These are phyloP conservation scores for Rhopalosiphum padi DNA, from an alignment of 1,140 invertebrate species.

Conservation along the genomic window DNA sequence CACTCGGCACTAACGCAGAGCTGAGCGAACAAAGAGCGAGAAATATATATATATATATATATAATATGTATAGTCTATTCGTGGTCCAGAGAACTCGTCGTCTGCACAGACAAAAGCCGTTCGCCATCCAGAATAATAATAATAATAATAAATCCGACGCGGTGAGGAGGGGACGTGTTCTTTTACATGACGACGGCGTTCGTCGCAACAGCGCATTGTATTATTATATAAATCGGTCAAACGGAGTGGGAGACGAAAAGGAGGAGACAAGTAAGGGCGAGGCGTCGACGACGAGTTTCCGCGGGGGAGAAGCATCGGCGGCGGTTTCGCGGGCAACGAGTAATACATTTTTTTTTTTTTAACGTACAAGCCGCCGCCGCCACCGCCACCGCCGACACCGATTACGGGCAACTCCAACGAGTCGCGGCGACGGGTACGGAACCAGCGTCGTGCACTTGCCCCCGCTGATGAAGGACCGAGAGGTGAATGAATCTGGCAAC, in stretches of 20 bases:
- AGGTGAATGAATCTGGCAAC: conserved; percentile 51
- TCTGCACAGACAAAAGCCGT: conserved; percentile 33
- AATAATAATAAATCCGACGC: neutral
- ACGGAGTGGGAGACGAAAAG: neutral
- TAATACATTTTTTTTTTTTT: neutral
- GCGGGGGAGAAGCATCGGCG: conserved; percentile 26
- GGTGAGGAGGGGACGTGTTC: neutral
- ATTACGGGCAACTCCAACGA: conserved; percentile 37
- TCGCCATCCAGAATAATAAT: conserved; percentile 20
- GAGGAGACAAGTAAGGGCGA: conserved; percentile 11
- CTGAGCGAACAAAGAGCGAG: conserved; percentile 29
- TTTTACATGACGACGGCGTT: conserved; percentile 24
- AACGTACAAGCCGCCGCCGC: neutral
- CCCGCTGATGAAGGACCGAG: neutral
- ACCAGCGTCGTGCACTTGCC: conserved; percentile 39
- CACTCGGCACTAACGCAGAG: neutral
- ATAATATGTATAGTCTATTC: conserved; percentile 6
- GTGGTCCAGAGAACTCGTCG: conserved; percentile 23
- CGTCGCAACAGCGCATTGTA: neutral
- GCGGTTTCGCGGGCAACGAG: conserved; percentile 49
- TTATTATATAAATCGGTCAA: conserved; percentile 45
- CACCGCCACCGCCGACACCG: neutral
- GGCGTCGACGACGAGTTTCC: neutral
- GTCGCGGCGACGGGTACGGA: conserved; percentile 41
- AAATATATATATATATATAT: neutral